A percentile compares a stretch with the other conserved stretches of the same genome.
These are phyloP conservation scores for Cyprinodon diabolis DNA, from an alignment of 2,797 vertebrate genomes.

Conservation along the genomic window DNA sequence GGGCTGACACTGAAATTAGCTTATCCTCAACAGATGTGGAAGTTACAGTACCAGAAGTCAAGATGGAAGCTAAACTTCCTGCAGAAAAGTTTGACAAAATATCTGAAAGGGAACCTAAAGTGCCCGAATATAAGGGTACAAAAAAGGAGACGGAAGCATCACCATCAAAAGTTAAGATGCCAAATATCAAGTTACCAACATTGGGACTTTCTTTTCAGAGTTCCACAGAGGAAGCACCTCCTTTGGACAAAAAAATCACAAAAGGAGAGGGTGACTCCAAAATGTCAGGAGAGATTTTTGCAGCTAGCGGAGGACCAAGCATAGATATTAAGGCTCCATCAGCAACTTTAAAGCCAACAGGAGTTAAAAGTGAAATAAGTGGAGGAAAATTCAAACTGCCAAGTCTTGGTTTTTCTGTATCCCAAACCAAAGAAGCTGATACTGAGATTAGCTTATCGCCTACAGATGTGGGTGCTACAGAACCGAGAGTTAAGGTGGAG, in stretches of 20 bases:
- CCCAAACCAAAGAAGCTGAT: constrained; percentile 54
- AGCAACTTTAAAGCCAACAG: constrained; percentile 17
- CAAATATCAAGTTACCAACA: constrained; percentile 4
- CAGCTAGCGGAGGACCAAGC: background rate
- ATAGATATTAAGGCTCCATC: constrained; percentile 27
- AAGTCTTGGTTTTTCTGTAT: constrained; percentile 46
- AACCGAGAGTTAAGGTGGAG: background rate
- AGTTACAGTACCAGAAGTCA: constrained; percentile 41
- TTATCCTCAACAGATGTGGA: constrained; percentile 29
- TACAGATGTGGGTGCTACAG: constrained; percentile 37
- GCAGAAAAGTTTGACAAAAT: background rate
- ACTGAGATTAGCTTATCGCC: constrained; percentile 37
- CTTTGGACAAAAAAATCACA: background rate
- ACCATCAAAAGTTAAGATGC: constrained; percentile 2
- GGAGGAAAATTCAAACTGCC: constrained; percentile 51
- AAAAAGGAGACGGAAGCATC: background rate
- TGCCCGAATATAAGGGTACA: constrained; percentile 22
- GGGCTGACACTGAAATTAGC: constrained; percentile 24
- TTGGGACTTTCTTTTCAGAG: background rate
- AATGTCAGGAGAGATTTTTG: constrained; percentile 1
- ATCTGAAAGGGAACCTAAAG: constrained; percentile 8
- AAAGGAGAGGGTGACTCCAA: background rate
- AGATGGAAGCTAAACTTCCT: constrained; percentile 23
- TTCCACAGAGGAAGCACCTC: background rate
- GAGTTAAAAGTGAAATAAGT: constrained; percentile 35